These are phyloP conservation scores for Drosophila nr. fundita DNA, from an alignment of 2,888 invertebrate genomes.

Conservation along the genomic window DNA sequence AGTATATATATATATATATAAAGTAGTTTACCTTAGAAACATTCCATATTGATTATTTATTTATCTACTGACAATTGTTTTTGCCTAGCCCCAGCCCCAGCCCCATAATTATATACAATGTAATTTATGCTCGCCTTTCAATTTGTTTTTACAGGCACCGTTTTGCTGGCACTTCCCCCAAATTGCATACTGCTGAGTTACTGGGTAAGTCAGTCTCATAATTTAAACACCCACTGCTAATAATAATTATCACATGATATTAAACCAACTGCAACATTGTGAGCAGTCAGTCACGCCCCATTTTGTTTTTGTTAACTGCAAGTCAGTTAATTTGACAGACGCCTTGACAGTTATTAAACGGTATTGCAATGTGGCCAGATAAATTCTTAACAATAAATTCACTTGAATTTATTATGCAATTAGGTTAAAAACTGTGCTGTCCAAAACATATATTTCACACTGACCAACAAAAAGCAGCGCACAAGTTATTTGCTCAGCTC, in stretches of 20 bases:
- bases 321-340: conserved; percentile 61
- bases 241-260: conserved; percentile 51
- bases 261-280: conserved; percentile 40
- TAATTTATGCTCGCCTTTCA: conserved; percentile 38
- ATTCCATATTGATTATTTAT: neutral
- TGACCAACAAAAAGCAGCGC: conserved; percentile 52
- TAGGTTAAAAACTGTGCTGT: conserved; percentile 59
- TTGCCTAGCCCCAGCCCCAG: neutral
- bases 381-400: conserved; percentile 62
- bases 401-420: conserved; percentile 73
- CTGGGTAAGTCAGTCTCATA: conserved; percentile 57
- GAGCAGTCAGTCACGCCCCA: conserved; percentile 13
- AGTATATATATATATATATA: neutral
- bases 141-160: conserved; percentile 22
- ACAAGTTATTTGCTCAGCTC: conserved; percentile 41
- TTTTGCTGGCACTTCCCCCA: conserved; percentile 37
- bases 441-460: conserved; percentile 48
- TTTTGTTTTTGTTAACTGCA: conserved; percentile 22
- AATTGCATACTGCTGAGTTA: conserved; percentile 5
- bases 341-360: conserved; percentile 59
- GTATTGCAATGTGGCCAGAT: conserved; percentile 32
- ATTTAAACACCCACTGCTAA: conserved; percentile 51
- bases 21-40: neutral
- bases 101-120: conserved; percentile 23
- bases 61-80: neutral